Conservation (phyloP, 2,113 vertebrate genomes). For the Cinclus cinclus region DNA sequence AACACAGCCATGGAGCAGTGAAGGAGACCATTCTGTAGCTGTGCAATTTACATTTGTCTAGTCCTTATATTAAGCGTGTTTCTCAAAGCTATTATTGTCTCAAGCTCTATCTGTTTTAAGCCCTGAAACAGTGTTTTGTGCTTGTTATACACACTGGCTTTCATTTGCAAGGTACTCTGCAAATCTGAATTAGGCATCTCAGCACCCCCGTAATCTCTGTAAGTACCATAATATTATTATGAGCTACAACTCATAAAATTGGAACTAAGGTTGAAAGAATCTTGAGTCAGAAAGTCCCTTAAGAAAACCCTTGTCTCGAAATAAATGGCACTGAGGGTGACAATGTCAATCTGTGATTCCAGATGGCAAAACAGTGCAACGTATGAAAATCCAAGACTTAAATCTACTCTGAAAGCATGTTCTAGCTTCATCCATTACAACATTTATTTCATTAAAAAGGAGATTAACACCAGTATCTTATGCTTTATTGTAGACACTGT, state of each 20-base stretch:
- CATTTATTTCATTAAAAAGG: background rate
- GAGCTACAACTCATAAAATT: background rate
- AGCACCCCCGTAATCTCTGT: background rate
- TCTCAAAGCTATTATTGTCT: slow-evolving; percentile 16
- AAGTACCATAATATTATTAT: background rate
- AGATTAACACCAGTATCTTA: background rate
- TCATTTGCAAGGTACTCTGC: slow-evolving; percentile 6
- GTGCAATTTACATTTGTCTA: background rate
- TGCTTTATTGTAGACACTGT: background rate
- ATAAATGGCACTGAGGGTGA: background rate
- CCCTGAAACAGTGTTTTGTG: slow-evolving; percentile 5
- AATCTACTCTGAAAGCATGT: background rate
- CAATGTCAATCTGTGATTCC: background rate
- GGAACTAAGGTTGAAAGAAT: slow-evolving; percentile 4
- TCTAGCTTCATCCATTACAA: background rate
- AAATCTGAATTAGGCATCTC: slow-evolving; percentile 11
- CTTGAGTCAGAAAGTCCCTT: background rate
- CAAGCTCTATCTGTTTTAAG: slow-evolving; percentile 7
- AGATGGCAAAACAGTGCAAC: background rate
- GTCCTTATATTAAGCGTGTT: slow-evolving; percentile 12
- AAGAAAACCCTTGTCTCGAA: background rate
- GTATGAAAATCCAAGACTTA: background rate
- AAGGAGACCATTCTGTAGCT: background rate
- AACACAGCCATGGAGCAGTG: background rate
- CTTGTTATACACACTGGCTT: background rate